Base-by-base conservation (phyloP, 2,888 invertebrate genomes). In the Pomacea canaliculata region DNA sequence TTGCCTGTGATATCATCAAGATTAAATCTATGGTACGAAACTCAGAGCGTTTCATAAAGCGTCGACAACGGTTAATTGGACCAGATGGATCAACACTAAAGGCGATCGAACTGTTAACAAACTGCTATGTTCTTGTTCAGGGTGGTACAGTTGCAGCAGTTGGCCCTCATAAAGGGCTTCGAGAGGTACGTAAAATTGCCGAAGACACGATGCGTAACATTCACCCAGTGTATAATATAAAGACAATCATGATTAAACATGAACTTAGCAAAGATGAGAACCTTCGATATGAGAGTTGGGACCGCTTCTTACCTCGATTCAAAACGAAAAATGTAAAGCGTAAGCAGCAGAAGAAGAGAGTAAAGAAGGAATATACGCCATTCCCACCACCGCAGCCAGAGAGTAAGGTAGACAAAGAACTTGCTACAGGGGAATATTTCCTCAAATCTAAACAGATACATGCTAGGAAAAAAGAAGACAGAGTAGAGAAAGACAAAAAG, bases 141-240 rank as follows among this genome's bases (percentile, higher is more conserved):
- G 99, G 99, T 8, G 97, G 97, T 88, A 99, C 99, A 16, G 99
- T 99, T 0, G 94, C 99, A 19, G 96, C 96, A 0, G 92, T 99
- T n/a, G 99, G 99, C 0, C 97, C 99, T 3, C 96, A 97, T 88
- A 95, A 95, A 91, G 99, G 99, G 13, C 83, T 93, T 56, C 91
- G 91, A 82, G 91, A 92, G 81, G 92, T 91, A 2, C 93, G 98
- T 76, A 94, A 95, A 84, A 96, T 99, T 86, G 96, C 96, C 1
- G 95, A 95, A 88, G 99, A 99, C 85, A 98, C 98, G 0, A 98
- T 99, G 98, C 96, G 96, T 89, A 99, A 99, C 91, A 94, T 99
- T 76, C 99, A 99, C 92, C 99, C 99, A 1, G 97, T 99, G 90
- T 99, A 98, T 89, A 98, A 98, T 88, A 97, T 99, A 62, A 96